These are phyloP conservation scores for Bradypus variegatus DNA, from an alignment of 2,797 vertebrate genomes.

Conservation along the genomic window DNA sequence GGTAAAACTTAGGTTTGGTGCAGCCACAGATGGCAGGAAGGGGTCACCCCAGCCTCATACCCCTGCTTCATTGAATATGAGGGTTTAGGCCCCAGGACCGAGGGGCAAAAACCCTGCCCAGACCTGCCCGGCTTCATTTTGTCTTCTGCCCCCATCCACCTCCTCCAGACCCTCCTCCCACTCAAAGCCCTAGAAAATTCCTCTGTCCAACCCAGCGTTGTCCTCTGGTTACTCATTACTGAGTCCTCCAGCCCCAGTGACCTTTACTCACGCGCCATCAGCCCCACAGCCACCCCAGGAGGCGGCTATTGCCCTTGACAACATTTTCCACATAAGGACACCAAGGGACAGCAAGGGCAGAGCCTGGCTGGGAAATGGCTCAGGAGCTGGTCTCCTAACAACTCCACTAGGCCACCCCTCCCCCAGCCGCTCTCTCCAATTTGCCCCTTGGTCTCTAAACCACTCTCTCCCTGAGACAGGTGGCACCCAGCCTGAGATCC, in stretches of 20 bases:
- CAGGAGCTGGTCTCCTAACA: background rate
- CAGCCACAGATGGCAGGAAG: background rate
- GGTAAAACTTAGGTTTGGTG: background rate
- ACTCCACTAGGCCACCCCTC: background rate
- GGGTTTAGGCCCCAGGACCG: background rate
- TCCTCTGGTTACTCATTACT: background rate
- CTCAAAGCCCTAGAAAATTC: background rate
- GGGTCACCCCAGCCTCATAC: background rate
- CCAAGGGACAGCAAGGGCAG: background rate
- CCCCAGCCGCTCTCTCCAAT: background rate
- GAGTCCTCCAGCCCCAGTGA: background rate
- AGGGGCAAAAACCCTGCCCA: background rate
- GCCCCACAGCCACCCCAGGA: background rate
- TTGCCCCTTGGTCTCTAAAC: background rate
- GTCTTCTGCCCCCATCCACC: accelerated
- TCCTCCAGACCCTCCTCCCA: background rate
- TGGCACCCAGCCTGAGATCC: background rate
- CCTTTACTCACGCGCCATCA: background rate
- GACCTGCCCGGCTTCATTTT: background rate
- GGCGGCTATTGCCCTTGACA: background rate
- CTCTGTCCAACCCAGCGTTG: accelerated
- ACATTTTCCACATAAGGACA: background rate
- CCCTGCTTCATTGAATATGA: accelerated
- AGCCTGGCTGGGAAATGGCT: accelerated
- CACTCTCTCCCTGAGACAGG: background rate